These are phyloP conservation scores for Hippocampus zosterae DNA, from an alignment of 2,113 vertebrate genomes.

Conservation along the genomic window DNA sequence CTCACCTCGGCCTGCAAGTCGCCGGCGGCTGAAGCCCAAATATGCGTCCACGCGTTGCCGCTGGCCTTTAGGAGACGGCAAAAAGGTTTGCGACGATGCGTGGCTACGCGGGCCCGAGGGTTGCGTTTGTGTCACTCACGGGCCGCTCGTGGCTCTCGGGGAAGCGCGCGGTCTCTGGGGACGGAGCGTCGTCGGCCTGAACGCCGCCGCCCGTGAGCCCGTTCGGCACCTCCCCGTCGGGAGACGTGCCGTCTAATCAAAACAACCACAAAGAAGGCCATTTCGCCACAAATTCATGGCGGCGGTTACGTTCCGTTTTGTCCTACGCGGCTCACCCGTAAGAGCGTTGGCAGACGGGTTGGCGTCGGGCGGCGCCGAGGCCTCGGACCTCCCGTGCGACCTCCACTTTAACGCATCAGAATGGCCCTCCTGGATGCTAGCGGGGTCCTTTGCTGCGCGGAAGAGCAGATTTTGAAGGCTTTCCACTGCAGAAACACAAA, in stretches of 20 bases:
- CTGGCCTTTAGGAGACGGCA: slow-evolving; percentile 44
- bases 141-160: slow-evolving; percentile 44
- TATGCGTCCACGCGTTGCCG: not conserved
- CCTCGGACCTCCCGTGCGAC: slow-evolving; percentile 56
- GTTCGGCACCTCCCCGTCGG: slow-evolving; percentile 68
- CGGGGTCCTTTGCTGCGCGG: slow-evolving; percentile 37
- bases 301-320: not conserved
- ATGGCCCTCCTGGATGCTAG: slow-evolving; percentile 44
- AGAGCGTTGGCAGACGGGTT: slow-evolving; percentile 41
- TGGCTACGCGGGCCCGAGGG: not conserved
- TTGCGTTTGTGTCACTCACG: slow-evolving; percentile 37
- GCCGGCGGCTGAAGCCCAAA: not conserved
- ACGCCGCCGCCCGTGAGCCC: slow-evolving; percentile 36
- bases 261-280: no score
- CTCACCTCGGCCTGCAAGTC: slow-evolving; percentile 41
- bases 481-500: slow-evolving; percentile 72
- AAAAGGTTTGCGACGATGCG: not conserved
- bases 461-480: slow-evolving; percentile 78
- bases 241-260: slow-evolving; percentile 4
- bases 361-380: slow-evolving; percentile 65
- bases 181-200: slow-evolving; percentile 44
- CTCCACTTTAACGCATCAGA: not conserved
- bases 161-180: slow-evolving; percentile 26
- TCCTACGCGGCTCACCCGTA: slow-evolving; percentile 30
- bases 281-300: not conserved